Base-by-base conservation (phyloP, 1,140 invertebrate species). In the Drosophila arawakana region DNA sequence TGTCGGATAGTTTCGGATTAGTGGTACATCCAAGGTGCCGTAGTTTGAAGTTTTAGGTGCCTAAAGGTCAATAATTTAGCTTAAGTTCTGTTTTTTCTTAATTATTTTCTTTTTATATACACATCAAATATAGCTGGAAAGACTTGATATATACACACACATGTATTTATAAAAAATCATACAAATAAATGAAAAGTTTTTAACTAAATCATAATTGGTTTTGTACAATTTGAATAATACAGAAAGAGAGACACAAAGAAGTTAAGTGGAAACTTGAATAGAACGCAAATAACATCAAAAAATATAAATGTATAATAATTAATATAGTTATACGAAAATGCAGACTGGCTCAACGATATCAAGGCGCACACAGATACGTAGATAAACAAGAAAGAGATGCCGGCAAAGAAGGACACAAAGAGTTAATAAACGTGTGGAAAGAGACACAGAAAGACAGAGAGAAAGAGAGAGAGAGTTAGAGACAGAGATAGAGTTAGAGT, bases 301-400 rank as follows among this genome's bases (percentile, higher is more conserved):
- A 76, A 69, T 79, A 81, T 3, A 52, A 52, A n/a, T 52, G 1
- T 21, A 21, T 21, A 21, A 52, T 11, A 52, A 13, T 30, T 34
- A 52, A 68, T 71, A 85, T 60, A 65, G 55, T 80, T 73, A 71
- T 81, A 76, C 70, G 70, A 70, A 86, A 78, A 81, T 82, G 83
- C 82, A 88, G 82, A 74, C 79, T 86, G 79, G 81, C 76, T 83
- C 55, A 86, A 76, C 73, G 69, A 57, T 80, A 55, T 73, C 69
- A 80, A 80, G 81, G 81, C 81, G 76, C 76, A 81, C 75, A 78
- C 71, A 75, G 59, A 78, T 59, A 80, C 47, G 67, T 61, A 69
- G 76, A 82, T 71, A 82, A 77, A 55, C 66, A 80, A 85, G 73
- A 69, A 81, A 65, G 66, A 55, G 52, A 21, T 73, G 59, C 37